Conservation (phyloP, 1,140 invertebrate genomes). For the Sarcophaga bullata region DNA sequence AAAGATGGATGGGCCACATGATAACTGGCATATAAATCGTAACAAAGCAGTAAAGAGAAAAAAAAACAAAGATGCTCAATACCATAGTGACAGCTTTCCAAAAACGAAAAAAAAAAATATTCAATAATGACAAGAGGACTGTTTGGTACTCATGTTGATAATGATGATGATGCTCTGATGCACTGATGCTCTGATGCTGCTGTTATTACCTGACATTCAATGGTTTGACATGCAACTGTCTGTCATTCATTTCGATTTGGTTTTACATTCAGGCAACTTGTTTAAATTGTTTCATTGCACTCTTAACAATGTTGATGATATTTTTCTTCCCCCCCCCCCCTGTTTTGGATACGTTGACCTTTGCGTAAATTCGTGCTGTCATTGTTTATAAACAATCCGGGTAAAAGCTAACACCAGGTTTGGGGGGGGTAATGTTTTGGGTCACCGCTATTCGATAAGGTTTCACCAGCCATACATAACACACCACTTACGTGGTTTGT, state of each 20-base stretch:
- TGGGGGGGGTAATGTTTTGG: no score
- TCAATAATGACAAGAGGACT: constrained; percentile 31
- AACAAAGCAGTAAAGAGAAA: background rate
- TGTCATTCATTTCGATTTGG: constrained; percentile 17
- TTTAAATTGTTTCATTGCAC: constrained; percentile 31
- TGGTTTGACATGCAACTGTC: constrained; percentile 35
- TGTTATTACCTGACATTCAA: constrained; percentile 18
- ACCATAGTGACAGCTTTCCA: constrained; percentile 38
- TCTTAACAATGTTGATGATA: constrained; percentile 32
- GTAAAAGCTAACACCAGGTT: no score
- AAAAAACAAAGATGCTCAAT: background rate
- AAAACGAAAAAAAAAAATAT: no score
- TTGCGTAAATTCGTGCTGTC: background rate
- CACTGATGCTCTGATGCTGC: constrained; percentile 2
- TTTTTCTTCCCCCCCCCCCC: background rate
- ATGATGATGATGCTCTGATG: constrained; percentile 2
- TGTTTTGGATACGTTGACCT: background rate
- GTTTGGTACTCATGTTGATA: background rate
- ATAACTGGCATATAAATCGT: constrained; percentile 30
- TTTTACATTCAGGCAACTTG: constrained; percentile 25
- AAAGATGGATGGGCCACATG: constrained; percentile 36
- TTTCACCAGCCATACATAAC: no score
- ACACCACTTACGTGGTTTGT: no score
- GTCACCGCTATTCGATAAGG: no score
- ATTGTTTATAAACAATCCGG: constrained; percentile 14